Conservation (phyloP, 2,113 vertebrate species). For the Lagopus muta region DNA sequence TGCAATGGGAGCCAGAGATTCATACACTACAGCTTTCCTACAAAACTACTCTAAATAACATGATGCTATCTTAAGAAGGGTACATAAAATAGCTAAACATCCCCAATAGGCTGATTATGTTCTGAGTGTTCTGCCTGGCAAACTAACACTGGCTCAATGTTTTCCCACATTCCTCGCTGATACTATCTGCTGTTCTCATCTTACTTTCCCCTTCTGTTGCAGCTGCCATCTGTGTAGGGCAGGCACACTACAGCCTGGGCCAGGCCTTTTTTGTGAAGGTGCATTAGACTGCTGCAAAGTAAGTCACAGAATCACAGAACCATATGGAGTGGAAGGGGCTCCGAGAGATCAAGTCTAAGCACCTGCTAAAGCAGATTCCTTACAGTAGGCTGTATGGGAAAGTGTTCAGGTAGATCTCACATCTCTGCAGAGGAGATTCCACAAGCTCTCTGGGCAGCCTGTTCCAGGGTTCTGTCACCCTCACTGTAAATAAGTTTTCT, state of each 20-base stretch:
- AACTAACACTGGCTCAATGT: accelerated
- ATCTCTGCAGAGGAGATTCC: too few species aligned
- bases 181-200: not conserved
- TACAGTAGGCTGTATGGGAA: too few species aligned
- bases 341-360: too few species aligned
- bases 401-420: too few species aligned
- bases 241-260: not conserved
- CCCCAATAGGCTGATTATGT: not conserved
- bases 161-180: not conserved
- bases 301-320: not conserved
- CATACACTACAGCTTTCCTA: not conserved
- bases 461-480: too few species aligned
- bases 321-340: too few species aligned
- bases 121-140: not conserved
- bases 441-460: too few species aligned
- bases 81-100: not conserved
- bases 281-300: not conserved
- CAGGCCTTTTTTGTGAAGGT: not conserved
- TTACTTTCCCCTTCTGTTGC: not conserved
- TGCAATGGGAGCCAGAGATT: not conserved
- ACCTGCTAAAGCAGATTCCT: too few species aligned
- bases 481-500: too few species aligned
- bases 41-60: not conserved
- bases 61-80: not conserved
- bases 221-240: not conserved